Evolutionary conservation across 2,113 vertebrate genomes (phyloP).

Genomic region (Cygnus buccinator): DNA sequence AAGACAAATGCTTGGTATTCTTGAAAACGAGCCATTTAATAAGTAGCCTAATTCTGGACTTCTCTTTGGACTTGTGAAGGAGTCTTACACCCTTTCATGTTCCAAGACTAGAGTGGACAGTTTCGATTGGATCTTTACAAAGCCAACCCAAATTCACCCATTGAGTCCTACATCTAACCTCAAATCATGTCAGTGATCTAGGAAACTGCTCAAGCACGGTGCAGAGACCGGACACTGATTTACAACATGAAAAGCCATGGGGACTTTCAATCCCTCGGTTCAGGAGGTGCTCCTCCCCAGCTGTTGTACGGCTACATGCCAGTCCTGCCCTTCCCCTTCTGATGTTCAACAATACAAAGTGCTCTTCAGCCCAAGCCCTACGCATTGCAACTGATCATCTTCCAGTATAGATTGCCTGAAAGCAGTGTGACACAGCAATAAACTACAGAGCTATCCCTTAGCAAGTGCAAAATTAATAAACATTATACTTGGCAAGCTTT

Average conservation of each 20-base stretch:
- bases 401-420: background rate
- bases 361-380: background rate
- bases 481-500: background rate
- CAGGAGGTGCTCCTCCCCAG: background rate
- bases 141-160: background rate
- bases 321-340: background rate
- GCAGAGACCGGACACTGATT: background rate
- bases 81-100: background rate
- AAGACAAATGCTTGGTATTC: background rate
- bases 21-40: background rate
- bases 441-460: background rate
- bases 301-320: background rate
- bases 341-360: background rate
- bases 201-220: background rate
- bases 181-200: background rate
- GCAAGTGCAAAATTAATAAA: constrained; percentile 20
- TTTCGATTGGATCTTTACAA: background rate
- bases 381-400: background rate
- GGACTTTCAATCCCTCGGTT: background rate
- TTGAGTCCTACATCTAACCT: background rate
- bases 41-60: background rate
- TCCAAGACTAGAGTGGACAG: background rate
- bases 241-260: background rate
- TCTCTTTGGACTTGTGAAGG: background rate
- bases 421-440: background rate